Evolutionary conservation across 2,113 vertebrate species (phyloP).

Genomic region (Pseudopodoces humilis): DNA sequence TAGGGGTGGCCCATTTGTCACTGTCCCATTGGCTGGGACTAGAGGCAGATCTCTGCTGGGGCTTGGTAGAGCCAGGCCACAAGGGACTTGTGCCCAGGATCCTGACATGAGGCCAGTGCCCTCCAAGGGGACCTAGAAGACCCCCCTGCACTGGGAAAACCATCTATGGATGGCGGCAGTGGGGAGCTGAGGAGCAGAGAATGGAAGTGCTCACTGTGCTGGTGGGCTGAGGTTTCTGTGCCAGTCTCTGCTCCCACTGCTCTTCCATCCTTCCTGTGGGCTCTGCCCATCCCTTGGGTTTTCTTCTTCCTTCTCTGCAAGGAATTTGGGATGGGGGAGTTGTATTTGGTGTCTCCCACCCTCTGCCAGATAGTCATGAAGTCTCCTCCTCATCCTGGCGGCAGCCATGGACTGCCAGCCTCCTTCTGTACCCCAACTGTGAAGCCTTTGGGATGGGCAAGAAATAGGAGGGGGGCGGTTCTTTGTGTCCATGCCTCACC

Average conservation of each 20-base stretch:
- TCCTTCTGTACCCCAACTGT: background rate
- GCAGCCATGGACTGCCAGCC: accelerated
- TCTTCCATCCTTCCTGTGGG: accelerated
- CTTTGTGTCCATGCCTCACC: background rate
- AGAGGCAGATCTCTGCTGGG: background rate
- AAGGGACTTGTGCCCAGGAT: background rate
- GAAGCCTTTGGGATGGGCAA: background rate
- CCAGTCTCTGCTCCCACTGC: background rate
- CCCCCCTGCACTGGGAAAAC: background rate
- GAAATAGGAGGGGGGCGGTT: background rate
- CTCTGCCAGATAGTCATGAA: background rate
- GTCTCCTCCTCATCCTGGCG: background rate
- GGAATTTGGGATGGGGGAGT: background rate
- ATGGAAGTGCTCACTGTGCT: accelerated
- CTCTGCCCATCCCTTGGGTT: background rate
- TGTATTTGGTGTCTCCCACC: background rate
- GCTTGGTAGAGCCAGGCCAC: background rate
- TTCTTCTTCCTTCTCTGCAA: background rate
- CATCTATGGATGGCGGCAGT: accelerated
- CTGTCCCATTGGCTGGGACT: background rate
- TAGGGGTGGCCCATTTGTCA: background rate
- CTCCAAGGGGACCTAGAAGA: background rate
- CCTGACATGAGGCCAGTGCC: background rate
- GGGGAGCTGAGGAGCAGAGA: background rate
- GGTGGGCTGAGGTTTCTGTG: background rate